Conservation (phyloP, 2,113 vertebrate species). For the Eurypyga helias region DNA sequence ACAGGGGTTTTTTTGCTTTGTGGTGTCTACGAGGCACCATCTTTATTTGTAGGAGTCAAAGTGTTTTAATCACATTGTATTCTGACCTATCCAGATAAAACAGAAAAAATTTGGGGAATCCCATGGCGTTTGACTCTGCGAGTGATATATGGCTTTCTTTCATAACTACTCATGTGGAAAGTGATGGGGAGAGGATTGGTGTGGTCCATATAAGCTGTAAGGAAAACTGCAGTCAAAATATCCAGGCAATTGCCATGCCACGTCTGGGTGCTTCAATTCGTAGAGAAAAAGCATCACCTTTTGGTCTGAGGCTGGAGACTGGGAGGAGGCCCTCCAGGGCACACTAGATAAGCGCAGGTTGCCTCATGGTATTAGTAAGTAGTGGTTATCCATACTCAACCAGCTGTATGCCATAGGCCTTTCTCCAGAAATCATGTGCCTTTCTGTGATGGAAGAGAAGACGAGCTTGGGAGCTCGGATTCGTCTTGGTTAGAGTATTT, state of each 20-base stretch:
- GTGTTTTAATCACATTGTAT: background rate
- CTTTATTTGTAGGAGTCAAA: background rate
- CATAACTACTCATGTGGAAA: background rate
- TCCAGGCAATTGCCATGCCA: fast-evolving
- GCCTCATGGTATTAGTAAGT: background rate
- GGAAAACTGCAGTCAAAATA: background rate
- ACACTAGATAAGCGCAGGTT: background rate
- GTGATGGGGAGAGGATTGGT: background rate
- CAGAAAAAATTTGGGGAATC: background rate
- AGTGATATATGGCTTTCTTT: background rate
- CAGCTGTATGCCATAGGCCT: fast-evolving
- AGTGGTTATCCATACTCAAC: background rate
- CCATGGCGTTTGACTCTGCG: background rate
- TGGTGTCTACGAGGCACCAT: background rate
- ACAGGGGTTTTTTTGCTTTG: background rate
- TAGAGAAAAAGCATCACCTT: background rate
- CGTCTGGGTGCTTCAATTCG: background rate
- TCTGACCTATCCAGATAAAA: background rate
- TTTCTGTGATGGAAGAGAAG: background rate
- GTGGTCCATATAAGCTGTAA: background rate
- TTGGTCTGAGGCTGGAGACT: background rate
- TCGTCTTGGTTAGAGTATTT: background rate
- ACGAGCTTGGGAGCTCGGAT: background rate
- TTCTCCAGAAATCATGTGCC: background rate
- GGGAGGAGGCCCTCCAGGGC: background rate